Conservation (phyloP, 2,113 vertebrate genomes). For the Eretmochelys imbricata region DNA sequence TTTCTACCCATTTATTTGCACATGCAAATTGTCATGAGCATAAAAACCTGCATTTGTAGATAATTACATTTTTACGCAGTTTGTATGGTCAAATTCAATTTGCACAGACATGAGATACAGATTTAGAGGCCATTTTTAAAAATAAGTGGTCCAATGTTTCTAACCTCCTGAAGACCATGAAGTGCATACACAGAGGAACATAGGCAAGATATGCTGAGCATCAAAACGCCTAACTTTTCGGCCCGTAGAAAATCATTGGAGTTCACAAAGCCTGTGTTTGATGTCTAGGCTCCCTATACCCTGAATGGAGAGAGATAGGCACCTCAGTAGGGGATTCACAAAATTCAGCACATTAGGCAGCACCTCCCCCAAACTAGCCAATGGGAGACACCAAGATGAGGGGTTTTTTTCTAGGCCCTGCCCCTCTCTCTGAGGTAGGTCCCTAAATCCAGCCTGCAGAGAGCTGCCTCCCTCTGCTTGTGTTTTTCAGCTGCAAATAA, state of each 20-base stretch:
- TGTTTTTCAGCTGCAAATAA: not conserved
- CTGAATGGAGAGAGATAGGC: not conserved
- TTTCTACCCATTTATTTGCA: not conserved
- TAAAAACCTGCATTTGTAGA: not conserved
- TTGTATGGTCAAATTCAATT: not conserved
- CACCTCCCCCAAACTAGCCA: not conserved
- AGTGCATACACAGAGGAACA: not conserved
- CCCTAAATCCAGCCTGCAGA: not conserved
- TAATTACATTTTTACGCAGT: not conserved
- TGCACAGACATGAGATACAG: not conserved
- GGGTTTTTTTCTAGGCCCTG: not conserved
- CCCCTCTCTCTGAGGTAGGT: not conserved
- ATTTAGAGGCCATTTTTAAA: not conserved
- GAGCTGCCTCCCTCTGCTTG: not conserved
- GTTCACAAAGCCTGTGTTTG: not conserved
- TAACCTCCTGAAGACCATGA: not conserved
- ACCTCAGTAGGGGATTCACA: not conserved
- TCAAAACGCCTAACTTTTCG: not conserved
- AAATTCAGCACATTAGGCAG: not conserved
- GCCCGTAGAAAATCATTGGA: not conserved
- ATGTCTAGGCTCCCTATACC: not conserved
- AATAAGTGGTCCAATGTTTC: not conserved
- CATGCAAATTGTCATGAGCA: accelerated
- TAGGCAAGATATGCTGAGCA: not conserved
- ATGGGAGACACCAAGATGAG: not conserved